Base-by-base conservation (phyloP, 2,797 vertebrate species). In the Graptemys geographica region DNA sequence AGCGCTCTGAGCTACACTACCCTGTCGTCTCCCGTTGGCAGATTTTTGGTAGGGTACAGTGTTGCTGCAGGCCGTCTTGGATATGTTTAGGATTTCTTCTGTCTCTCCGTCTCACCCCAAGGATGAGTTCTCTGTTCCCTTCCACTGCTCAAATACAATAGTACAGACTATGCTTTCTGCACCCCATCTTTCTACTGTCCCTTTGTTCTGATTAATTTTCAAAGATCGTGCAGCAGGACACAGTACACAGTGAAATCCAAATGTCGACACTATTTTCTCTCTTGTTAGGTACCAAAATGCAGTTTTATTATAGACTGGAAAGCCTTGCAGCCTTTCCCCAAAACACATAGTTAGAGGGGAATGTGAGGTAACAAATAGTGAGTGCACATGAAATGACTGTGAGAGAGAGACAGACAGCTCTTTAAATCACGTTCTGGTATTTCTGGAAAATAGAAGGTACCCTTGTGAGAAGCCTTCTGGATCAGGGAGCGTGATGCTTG, bases 221-320 rank as follows among this genome's bases (percentile, higher is more conserved):
- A 9, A 37, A 3, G 56, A 2, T 47, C 18, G 4, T 28, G 23
- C 51, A 3, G 6, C 2, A 0, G 59, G 51, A 49, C 84, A 18
- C 1, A 33, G 11, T 37, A 1, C 53, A 69, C 62, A 21, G 10
- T 1, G 0, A 2, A 37, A 69, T 87, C 83, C 51, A 4, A 52
- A 81, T 23, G 37, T 6, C 4, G 86, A 6, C 51, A 1, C 33
- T 21, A 10, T 51, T 76, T 31, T 51, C 2, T 41, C 37, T 19
- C 37, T 13, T 8, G 18, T 41, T 23, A 41, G 65, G 18, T 37
- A 23, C 9, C 65, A 72, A 72, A 37, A 72, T 41, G 65, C 19
- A 41, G 23, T 37, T 41, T 72, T 41, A 23, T 23, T 41, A n/a
- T 3, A 19, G 4, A 21, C 79, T 8, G 51, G 44, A 79, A 5